These are phyloP conservation scores for Zaprionus davidi DNA, from an alignment of 1,140 invertebrate genomes.

Conservation along the genomic window DNA sequence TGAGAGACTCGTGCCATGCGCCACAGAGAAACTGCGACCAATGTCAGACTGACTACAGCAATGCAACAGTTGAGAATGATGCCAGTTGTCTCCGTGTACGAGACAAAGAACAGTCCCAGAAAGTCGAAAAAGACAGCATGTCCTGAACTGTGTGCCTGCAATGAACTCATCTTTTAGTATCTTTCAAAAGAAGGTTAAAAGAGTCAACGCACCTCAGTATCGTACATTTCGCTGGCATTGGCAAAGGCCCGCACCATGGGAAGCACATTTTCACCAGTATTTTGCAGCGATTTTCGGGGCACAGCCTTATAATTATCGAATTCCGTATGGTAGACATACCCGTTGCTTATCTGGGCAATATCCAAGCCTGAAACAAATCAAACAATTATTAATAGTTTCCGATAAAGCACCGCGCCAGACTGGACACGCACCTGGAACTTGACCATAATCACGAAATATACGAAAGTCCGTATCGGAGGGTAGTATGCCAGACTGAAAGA, in stretches of 20 bases:
- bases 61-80: conserved; percentile 86
- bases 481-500: conserved; percentile 96
- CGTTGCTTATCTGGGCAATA: conserved; percentile 91
- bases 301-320: conserved; percentile 91
- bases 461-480: conserved; percentile 98
- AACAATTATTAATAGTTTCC: background rate
- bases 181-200: background rate
- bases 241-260: conserved; percentile 88
- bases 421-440: conserved; percentile 86
- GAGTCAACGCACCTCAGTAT: conserved; percentile 66
- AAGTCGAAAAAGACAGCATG: conserved; percentile 92
- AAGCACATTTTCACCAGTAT: conserved; percentile 91
- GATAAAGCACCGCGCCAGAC: background rate
- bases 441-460: conserved; percentile 95
- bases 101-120: conserved; percentile 89
- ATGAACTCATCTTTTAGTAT: background rate
- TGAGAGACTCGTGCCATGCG: conserved; percentile 57
- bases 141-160: conserved; percentile 84
- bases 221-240: conserved; percentile 86
- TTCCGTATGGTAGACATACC: conserved; percentile 95
- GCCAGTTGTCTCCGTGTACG: conserved; percentile 86
- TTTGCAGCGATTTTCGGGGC: conserved; percentile 91
- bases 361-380: conserved; percentile 47
- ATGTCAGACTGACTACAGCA: conserved; percentile 84
- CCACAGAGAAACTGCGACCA: conserved; percentile 81